phyloP scores from a whole-genome alignment of 1,140 invertebrate species.

The Ceratina japonica region DNA sequence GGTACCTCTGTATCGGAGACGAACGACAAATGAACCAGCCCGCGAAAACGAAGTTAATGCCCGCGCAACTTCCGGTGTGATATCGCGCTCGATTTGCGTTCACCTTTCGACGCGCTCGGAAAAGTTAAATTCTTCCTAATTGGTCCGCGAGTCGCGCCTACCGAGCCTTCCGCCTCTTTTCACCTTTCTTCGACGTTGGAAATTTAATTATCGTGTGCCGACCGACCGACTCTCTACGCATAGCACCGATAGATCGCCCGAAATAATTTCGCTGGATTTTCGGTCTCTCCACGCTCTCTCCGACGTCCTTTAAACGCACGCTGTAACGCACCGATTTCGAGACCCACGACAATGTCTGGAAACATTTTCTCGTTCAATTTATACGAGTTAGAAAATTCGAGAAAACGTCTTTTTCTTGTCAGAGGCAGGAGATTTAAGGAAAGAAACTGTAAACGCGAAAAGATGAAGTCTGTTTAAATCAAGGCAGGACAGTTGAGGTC shows the following conservation, averaged over 20 bases:
- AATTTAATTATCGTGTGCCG: slow-evolving; percentile 69
- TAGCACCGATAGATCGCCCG: background rate
- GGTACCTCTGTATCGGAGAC: background rate
- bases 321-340: background rate
- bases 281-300: background rate
- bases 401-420: too few species aligned
- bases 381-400: too few species aligned
- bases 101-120: background rate
- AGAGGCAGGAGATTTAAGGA: too few species aligned
- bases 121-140: slow-evolving; percentile 41
- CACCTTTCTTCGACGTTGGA: slow-evolving; percentile 51
- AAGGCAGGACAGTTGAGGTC: background rate
- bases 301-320: slow-evolving; percentile 1
- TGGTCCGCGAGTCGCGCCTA: slow-evolving; percentile 4
- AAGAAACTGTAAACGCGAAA: background rate
- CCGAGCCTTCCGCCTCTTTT: slow-evolving; percentile 4
- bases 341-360: background rate
- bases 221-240: slow-evolving; percentile 24
- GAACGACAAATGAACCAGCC: slow-evolving; percentile 6
- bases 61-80: background rate
- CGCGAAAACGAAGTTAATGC: slow-evolving; percentile 15
- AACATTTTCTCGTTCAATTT: too few species aligned
- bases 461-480: background rate
- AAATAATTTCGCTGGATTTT: slow-evolving; percentile 45
- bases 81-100: slow-evolving; percentile 18